phyloP scores from a whole-genome alignment of 2,113 vertebrate species.

The Podarcis cretensis region DNA sequence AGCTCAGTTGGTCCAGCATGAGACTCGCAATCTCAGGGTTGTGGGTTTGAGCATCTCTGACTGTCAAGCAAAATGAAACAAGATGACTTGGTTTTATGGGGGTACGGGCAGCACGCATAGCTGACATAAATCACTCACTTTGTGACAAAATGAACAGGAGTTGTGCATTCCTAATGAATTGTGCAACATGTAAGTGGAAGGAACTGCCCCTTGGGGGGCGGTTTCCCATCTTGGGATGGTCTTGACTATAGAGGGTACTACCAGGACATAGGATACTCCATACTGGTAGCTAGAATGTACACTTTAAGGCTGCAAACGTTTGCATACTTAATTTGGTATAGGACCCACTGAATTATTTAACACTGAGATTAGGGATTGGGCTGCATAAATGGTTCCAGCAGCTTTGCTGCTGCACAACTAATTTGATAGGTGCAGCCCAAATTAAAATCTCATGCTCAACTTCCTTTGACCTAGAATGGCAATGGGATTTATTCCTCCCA shows the following conservation, averaged over 20 bases:
- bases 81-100: neutral
- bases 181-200: no score
- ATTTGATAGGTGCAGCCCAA: neutral
- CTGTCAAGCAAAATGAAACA: neutral
- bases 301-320: neutral
- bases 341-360: neutral
- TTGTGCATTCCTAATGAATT: no score
- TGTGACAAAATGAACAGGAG: no score
- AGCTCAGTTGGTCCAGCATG: no score
- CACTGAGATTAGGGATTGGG: neutral
- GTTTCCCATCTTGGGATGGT: no score
- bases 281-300: no score
- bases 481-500: slow-evolving; percentile 17
- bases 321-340: neutral
- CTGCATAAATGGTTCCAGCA: neutral
- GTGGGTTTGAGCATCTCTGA: no score
- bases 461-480: slow-evolving; percentile 13
- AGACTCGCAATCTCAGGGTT: no score
- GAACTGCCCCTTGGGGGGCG: no score
- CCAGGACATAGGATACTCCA: no score
- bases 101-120: neutral
- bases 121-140: no score
- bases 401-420: neutral
- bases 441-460: slow-evolving; percentile 9
- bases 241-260: no score